Percentiles rank a stretch among this genome's conserved stretches.
Conservation (phyloP, 2,888 invertebrate species). For the Bimastos eiseni region DNA sequence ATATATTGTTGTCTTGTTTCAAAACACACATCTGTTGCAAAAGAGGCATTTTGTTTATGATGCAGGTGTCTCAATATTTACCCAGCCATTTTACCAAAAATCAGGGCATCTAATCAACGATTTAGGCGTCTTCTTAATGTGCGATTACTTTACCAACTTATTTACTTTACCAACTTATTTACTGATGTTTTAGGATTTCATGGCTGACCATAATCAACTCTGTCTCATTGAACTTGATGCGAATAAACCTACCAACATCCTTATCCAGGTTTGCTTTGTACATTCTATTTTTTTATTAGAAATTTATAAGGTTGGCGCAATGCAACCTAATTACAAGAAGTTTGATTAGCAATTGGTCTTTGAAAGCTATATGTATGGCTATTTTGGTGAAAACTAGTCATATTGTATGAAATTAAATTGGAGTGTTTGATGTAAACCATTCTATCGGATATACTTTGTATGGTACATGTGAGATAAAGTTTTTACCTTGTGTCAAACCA, state of each 20-base stretch:
- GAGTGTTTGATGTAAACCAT: no score
- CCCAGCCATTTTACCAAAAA: background rate
- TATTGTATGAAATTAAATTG: no score
- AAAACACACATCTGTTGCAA: background rate
- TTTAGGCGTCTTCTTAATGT: background rate
- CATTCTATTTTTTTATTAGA: background rate
- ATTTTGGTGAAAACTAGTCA: no score
- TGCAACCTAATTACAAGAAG: no score
- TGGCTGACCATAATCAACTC: constrained; percentile 61
- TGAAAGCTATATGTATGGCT: no score
- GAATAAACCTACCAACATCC: constrained; percentile 51
- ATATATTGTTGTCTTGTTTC: no score
- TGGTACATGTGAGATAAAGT: no score
- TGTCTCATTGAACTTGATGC: constrained; percentile 60
- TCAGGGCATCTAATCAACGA: background rate
- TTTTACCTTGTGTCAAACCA: no score
- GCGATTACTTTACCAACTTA: no score
- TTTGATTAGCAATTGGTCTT: no score
- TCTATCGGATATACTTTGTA: no score
- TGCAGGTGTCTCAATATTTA: background rate
- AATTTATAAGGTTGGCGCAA: no score
- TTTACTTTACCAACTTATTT: constrained; percentile 25
- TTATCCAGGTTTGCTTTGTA: constrained; percentile 53
- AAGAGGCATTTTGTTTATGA: background rate
- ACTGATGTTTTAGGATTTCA: constrained; percentile 57